Conservation (phyloP, 2,888 invertebrate genomes). For the Cremastinae sp. region DNA sequence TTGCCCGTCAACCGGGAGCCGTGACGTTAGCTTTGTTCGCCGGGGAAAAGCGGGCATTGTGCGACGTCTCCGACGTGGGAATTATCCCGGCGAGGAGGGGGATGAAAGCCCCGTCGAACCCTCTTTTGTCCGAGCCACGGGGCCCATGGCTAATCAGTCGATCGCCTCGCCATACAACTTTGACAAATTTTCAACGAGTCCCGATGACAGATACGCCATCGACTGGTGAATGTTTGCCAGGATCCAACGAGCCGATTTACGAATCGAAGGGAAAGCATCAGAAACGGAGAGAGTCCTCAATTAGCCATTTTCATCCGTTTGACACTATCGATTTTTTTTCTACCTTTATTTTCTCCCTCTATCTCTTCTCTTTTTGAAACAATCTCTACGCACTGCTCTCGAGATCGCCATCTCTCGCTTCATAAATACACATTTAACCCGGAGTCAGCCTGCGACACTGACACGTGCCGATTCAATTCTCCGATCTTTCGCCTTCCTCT, state of each 20-base stretch:
- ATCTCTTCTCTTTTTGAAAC: slow-evolving; percentile 10
- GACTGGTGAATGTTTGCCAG: slow-evolving; percentile 57
- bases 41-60: slow-evolving; percentile 13
- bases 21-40: slow-evolving; percentile 42
- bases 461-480: slow-evolving; percentile 41
- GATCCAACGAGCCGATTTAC: slow-evolving; percentile 51
- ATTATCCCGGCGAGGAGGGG: slow-evolving; percentile 65
- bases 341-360: slow-evolving; percentile 7
- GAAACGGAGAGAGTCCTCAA: slow-evolving; percentile 43
- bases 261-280: slow-evolving; percentile 20
- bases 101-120: slow-evolving; percentile 57
- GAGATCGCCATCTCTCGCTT: slow-evolving; percentile 23
- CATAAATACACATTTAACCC: background rate
- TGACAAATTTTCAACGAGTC: slow-evolving; percentile 76
- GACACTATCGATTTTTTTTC: slow-evolving; percentile 54
- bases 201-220: slow-evolving; percentile 76
- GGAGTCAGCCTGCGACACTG: slow-evolving; percentile 4
- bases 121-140: slow-evolving; percentile 61
- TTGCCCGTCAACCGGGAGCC: slow-evolving; percentile 52
- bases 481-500: too few species aligned
- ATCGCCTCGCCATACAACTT: slow-evolving; percentile 70
- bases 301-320: slow-evolving; percentile 53
- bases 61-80: slow-evolving; percentile 75
- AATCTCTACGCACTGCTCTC: slow-evolving; percentile 9
- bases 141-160: slow-evolving; percentile 75